These are phyloP conservation scores for Poeciliopsis gracilis DNA, from an alignment of 2,797 vertebrate genomes.

Conservation along the genomic window DNA sequence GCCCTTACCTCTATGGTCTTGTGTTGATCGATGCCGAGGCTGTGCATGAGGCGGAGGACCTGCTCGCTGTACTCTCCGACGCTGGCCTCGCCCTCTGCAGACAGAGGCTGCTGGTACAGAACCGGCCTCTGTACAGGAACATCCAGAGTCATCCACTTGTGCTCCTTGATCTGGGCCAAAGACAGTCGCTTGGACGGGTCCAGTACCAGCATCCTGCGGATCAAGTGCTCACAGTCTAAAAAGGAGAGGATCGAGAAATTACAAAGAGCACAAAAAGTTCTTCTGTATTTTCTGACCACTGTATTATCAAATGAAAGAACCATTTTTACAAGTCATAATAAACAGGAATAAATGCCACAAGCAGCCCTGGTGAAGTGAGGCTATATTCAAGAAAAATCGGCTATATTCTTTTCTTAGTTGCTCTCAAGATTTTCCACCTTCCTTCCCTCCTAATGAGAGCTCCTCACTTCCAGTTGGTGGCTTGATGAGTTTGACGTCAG, in stretches of 20 bases:
- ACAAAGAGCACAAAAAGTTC: not conserved
- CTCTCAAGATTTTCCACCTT: conserved; percentile 35
- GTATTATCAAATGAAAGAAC: conserved; percentile 1
- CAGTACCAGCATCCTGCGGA: conserved; percentile 96
- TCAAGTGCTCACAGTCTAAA: conserved; percentile 96
- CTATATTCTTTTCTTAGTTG: conserved; percentile 25
- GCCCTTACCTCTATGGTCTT: conserved; percentile 93
- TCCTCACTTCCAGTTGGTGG: conserved; percentile 68
- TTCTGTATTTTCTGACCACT: not conserved
- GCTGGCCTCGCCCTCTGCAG: conserved; percentile 80
- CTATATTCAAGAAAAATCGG: conserved; percentile 18
- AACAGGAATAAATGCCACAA: conserved; percentile 30
- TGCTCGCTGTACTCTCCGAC: conserved; percentile 95
- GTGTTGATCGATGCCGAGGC: conserved; percentile 97
- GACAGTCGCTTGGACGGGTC: conserved; percentile 94
- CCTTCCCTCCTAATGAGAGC: conserved; percentile 65
- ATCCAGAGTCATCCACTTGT: conserved; percentile 96
- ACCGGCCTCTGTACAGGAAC: conserved; percentile 89
- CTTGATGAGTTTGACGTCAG: conserved; percentile 78
- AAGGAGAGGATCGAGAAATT: conserved; percentile 21
- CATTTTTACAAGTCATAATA: conserved; percentile 21
- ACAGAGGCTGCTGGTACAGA: conserved; percentile 85
- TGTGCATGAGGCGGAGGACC: conserved; percentile 96
- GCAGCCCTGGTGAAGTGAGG: conserved; percentile 21
- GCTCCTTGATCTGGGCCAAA: conserved; percentile 96